phyloP scores from a whole-genome alignment of 2,797 vertebrate species.

The Notolabrus celidotus region DNA sequence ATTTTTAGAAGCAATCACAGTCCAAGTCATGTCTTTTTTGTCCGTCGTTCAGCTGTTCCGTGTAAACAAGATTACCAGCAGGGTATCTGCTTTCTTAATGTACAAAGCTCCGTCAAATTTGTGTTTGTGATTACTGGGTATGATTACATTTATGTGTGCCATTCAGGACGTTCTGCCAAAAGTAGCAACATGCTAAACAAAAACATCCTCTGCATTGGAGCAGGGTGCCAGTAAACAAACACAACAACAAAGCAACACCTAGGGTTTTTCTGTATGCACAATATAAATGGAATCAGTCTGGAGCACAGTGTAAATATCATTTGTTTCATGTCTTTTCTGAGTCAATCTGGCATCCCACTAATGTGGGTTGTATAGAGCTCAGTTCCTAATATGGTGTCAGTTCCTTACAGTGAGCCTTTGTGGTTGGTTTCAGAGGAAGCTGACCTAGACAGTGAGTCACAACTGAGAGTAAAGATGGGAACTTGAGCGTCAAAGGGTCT shows the following conservation, averaged over 20 bases:
- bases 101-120: slow-evolving; percentile 49
- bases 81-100: slow-evolving; percentile 37
- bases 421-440: slow-evolving; percentile 64
- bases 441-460: slow-evolving; percentile 72
- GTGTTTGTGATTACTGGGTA: slow-evolving; percentile 38
- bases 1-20: slow-evolving; percentile 57
- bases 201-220: slow-evolving; percentile 47
- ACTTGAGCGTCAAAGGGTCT: slow-evolving; percentile 37
- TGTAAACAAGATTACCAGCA: slow-evolving; percentile 56
- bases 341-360: slow-evolving; percentile 50
- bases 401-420: slow-evolving; percentile 59
- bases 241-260: slow-evolving; percentile 36
- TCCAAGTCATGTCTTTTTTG: slow-evolving; percentile 45
- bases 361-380: slow-evolving; percentile 38
- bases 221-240: slow-evolving; percentile 48
- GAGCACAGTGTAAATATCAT: slow-evolving; percentile 35
- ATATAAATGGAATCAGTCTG: slow-evolving; percentile 35
- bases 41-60: slow-evolving; percentile 37
- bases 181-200: slow-evolving; percentile 38
- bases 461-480: slow-evolving; percentile 44
- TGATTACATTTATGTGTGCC: slow-evolving; percentile 40
- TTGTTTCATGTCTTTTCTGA: slow-evolving; percentile 45
- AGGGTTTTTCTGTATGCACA: slow-evolving; percentile 29
- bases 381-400: slow-evolving; percentile 66
- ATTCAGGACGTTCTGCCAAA: slow-evolving; percentile 34